Base-by-base conservation (phyloP, 2,888 invertebrate species). In the Cataglyphis rosenhaueri region DNA sequence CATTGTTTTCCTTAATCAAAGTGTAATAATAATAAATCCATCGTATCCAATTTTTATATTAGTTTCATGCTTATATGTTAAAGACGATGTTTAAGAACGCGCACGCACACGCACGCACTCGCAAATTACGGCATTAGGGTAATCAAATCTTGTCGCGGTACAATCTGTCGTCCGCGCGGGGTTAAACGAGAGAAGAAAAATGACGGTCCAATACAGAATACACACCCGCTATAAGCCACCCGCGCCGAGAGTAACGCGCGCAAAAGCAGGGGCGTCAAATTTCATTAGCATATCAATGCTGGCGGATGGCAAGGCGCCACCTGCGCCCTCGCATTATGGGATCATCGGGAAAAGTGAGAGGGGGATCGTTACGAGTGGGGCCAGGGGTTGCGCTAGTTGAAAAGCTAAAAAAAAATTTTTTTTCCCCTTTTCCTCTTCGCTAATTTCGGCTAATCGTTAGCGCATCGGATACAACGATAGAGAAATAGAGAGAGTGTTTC, bases 251-350 rank as follows among this genome's bases (percentile, higher is more conserved):
- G 66, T 61, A 83, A 71, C 75, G 74, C 64, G 81, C 75, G 85
- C 81, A 78, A 85, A 86, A 90, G 92, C 92, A 92, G 93, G 94
- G 93, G 94, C 93, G 93, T 94, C 94, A 94, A 94, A 94, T 94
- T 94, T 94, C 94, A 94, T 94, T 94, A 94, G 94, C 94, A 94
- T 94, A 94, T 94, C 94, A 94, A 94, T 94, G 94, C 93, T 93
- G 94, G 93, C 90, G 93, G 93, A 93, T 94, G 93, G 93, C 91
- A 91, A 91, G 92, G 93, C 92, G 93, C 93, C 94, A 94, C 94
- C 94, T 94, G 94, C 93, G 93, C 88, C 93, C 92, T 83, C 75
- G 92, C 90, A 93, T 94, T 93, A 94, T 91, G 91, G 94, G 94
- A 94, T 94, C 94, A 94, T 91, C 88, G 91, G 81, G 88, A 78